Evolutionary conservation across 2,888 invertebrate species (phyloP).

Genomic region (Formica aserva): DNA sequence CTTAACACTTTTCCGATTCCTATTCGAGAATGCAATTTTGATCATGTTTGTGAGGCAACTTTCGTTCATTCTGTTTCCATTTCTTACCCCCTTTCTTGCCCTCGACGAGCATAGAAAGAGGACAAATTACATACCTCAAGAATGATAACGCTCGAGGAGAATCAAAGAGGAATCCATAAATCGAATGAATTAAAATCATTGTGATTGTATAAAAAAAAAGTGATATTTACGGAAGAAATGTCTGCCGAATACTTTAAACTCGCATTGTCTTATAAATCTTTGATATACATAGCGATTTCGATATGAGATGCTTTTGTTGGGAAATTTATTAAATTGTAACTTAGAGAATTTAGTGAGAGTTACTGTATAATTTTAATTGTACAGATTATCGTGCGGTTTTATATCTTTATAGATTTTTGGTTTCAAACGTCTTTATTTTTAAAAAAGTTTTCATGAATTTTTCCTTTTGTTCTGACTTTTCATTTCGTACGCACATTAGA

Average conservation of each 20-base stretch:
- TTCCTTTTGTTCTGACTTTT: neutral
- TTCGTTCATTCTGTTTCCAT: constrained; percentile 58
- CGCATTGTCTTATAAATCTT: neutral
- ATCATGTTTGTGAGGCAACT: constrained; percentile 46
- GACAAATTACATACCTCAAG: neutral
- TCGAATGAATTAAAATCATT: neutral
- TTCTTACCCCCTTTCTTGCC: constrained; percentile 39
- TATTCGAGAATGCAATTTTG: constrained; percentile 45
- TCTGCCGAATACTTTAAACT: neutral
- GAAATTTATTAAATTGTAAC: neutral
- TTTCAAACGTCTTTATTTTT: neutral
- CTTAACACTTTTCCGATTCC: constrained; percentile 36
- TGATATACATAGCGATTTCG: neutral
- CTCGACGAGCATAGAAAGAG: constrained; percentile 15
- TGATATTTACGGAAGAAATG: neutral
- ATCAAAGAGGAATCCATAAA: neutral
- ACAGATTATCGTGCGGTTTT: neutral
- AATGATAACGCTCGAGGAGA: neutral
- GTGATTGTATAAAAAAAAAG: neutral
- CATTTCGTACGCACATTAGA: neutral
- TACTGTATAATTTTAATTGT: constrained; percentile 16
- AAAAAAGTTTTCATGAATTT: constrained; percentile 7
- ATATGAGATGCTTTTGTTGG: constrained; percentile 19
- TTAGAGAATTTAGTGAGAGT: neutral
- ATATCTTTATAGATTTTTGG: neutral